These are phyloP conservation scores for Clusia tigrina DNA, from an alignment of 2,888 invertebrate species.

Conservation along the genomic window DNA sequence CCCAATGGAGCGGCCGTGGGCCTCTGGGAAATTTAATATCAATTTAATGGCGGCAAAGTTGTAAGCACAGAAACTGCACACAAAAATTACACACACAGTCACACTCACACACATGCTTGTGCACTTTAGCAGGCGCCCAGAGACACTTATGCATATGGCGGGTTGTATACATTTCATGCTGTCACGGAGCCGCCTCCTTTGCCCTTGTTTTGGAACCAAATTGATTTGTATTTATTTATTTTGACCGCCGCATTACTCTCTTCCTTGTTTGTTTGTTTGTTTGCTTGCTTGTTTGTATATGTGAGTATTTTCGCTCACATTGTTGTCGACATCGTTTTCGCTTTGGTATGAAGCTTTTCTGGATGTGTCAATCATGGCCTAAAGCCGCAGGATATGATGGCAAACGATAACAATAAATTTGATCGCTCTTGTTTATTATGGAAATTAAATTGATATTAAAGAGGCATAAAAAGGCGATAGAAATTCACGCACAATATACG, in stretches of 20 bases:
- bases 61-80: background rate
- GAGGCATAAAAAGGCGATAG: no score
- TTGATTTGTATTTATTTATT: conserved; percentile 14
- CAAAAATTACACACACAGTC: conserved; percentile 1
- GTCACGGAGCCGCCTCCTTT: conserved; percentile 2
- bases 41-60: conserved; percentile 16
- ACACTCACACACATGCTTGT: background rate
- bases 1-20: no score
- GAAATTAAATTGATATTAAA: conserved; percentile 59
- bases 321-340: no score
- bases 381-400: conserved; percentile 44
- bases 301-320: background rate
- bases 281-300: background rate
- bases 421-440: conserved; percentile 47
- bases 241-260: background rate
- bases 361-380: conserved; percentile 51
- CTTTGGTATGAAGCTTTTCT: background rate
- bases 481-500: no score
- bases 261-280: background rate
- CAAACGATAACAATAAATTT: conserved; percentile 47
- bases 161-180: background rate
- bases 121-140: background rate
- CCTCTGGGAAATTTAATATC: conserved; percentile 30
- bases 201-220: background rate
- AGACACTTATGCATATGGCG: background rate